phyloP scores from a whole-genome alignment of 2,797 vertebrate genomes.

The Furcifer pardalis region DNA sequence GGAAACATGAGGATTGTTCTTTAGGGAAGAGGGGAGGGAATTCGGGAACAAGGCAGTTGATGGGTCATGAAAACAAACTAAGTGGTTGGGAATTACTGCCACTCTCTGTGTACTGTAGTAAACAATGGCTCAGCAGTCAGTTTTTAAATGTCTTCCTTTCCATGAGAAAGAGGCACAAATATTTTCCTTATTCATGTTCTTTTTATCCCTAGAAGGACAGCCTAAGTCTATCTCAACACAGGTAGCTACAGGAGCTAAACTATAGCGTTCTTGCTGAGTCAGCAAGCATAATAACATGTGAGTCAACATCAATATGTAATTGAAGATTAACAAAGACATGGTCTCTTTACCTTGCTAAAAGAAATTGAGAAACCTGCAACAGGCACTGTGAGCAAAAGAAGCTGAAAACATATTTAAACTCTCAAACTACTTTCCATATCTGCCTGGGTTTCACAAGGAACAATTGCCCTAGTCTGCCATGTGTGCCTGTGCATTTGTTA shows the following conservation, averaged over 20 bases:
- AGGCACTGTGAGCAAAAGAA: constrained; percentile 33
- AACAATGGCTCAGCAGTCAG: constrained; percentile 41
- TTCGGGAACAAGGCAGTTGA: constrained; percentile 36
- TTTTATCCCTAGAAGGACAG: constrained; percentile 44
- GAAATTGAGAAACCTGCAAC: constrained; percentile 33
- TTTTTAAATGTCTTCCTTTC: constrained; percentile 42
- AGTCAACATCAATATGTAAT: constrained; percentile 41
- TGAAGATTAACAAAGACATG: constrained; percentile 45
- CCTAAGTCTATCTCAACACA: constrained; percentile 28
- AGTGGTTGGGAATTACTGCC: constrained; percentile 32
- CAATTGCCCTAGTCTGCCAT: neutral
- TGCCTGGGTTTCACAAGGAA: neutral
- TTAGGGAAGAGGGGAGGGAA: constrained; percentile 21
- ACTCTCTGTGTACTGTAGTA: constrained; percentile 37
- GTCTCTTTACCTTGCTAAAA: constrained; percentile 24
- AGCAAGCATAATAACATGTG: constrained; percentile 26
- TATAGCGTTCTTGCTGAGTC: constrained; percentile 28
- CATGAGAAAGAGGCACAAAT: constrained; percentile 16
- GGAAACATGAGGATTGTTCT: constrained; percentile 48
- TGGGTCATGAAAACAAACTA: constrained; percentile 56
- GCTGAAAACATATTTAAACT: constrained; percentile 36
- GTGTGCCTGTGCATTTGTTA: neutral
- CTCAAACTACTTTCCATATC: constrained; percentile 9
- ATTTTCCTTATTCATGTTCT: constrained; percentile 24
- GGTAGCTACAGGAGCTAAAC: constrained; percentile 24